Conservation (phyloP, 2,113 vertebrate genomes). For the Eidolon helvum region DNA sequence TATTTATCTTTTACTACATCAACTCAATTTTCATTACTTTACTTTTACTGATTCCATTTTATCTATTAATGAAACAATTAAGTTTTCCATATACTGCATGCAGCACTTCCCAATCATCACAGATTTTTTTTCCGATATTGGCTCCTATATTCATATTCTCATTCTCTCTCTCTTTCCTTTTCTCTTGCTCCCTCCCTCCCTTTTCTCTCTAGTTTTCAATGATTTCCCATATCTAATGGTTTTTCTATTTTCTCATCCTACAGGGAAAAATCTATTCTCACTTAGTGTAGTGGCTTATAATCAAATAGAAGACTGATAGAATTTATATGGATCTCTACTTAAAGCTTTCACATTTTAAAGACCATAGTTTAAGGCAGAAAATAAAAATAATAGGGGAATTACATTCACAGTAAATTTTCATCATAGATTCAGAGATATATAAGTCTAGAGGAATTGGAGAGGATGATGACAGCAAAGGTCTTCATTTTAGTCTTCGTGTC, state of each 20-base stretch:
- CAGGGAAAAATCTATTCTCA: background rate
- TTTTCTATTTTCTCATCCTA: background rate
- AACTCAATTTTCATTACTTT: background rate
- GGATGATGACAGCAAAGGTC: background rate
- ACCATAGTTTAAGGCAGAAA: background rate
- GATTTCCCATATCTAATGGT: background rate
- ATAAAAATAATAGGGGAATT: background rate
- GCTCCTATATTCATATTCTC: background rate
- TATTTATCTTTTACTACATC: background rate
- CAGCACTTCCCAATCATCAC: background rate
- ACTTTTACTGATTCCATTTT: background rate
- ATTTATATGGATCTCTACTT: background rate
- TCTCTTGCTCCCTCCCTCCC: too few relatives aligned
- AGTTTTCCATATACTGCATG: background rate
- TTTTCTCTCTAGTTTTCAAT: background rate
- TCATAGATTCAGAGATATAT: background rate
- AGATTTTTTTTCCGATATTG: background rate
- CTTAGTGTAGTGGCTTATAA: background rate
- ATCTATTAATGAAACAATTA: background rate
- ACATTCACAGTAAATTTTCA: background rate
- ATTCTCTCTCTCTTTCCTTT: background rate
- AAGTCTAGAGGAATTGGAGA: background rate
- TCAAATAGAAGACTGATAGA: background rate
- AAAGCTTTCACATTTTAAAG: background rate
- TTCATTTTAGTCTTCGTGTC: background rate